Percentiles rank a stretch among this genome's conserved stretches.
These are phyloP conservation scores for Hirtodrosophila histrioides DNA, from an alignment of 2,888 invertebrate genomes.

Conservation along the genomic window DNA sequence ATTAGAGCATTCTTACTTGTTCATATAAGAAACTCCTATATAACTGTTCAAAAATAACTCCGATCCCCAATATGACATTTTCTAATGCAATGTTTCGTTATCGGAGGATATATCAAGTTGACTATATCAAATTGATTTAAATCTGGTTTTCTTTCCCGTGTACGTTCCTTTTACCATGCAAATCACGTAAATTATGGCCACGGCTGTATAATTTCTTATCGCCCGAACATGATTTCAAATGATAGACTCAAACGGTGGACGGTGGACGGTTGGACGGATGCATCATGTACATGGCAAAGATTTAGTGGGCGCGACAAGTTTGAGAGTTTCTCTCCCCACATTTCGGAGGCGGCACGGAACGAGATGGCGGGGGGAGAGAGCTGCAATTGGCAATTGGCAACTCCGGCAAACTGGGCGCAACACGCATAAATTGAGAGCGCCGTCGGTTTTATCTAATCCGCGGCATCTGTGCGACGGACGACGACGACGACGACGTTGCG, in stretches of 20 bases:
- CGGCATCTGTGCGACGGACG: constrained; percentile 71
- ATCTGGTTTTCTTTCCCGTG: background rate
- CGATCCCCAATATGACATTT: too few species aligned
- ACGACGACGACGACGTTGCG: constrained; percentile 35
- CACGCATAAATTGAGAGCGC: constrained; percentile 79
- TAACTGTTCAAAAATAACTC: too few species aligned
- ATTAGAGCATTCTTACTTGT: too few species aligned
- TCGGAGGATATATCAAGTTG: too few species aligned
- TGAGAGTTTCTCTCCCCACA: constrained; percentile 28
- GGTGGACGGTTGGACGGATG: constrained; percentile 1
- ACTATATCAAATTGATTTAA: too few species aligned
- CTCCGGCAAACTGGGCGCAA: constrained; percentile 60
- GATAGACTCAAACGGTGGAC: constrained; percentile 63
- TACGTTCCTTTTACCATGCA: constrained; percentile 55
- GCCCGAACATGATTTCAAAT: constrained; percentile 76
- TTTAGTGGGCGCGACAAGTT: constrained; percentile 81
- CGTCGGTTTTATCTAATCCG: constrained; percentile 77
- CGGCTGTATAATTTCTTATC: constrained; percentile 78
- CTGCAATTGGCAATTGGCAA: constrained; percentile 57
- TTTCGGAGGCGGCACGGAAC: too few species aligned
- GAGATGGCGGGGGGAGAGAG: constrained; percentile 2
- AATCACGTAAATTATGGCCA: constrained; percentile 79
- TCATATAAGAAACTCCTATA: too few species aligned
- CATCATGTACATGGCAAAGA: constrained; percentile 20
- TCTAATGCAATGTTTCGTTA: too few species aligned